A percentile compares a stretch with the other conserved stretches of the same genome.
Evolutionary conservation across 2,113 vertebrate genomes (phyloP).

Genomic region (Ciconia maguari): DNA sequence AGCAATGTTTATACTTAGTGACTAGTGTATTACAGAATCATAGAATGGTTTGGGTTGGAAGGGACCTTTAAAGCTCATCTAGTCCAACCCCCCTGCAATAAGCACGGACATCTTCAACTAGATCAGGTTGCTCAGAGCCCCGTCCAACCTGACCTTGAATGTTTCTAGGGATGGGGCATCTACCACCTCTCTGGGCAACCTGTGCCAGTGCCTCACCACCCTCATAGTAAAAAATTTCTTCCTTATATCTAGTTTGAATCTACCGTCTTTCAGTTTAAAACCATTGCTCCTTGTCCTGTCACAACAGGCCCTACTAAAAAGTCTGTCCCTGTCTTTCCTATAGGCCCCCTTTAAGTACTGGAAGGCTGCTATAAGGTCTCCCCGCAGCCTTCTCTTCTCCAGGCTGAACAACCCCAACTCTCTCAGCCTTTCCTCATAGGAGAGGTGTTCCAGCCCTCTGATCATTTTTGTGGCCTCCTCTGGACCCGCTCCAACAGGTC

Average conservation of each 20-base stretch:
- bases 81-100: background rate
- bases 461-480: background rate
- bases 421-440: background rate
- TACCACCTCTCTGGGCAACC: background rate
- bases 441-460: background rate
- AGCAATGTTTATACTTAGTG: background rate
- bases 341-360: background rate
- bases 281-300: background rate
- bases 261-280: background rate
- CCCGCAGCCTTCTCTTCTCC: background rate
- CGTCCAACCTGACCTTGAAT: background rate
- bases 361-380: background rate
- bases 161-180: background rate
- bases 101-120: background rate
- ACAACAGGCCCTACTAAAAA: background rate
- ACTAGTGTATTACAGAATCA: background rate
- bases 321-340: background rate
- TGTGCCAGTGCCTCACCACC: background rate
- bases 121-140: background rate
- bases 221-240: background rate
- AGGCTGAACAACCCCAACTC: background rate
- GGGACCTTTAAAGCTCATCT: background rate
- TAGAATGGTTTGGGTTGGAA: background rate
- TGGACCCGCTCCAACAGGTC: background rate
- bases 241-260: background rate